Conservation (phyloP, 2,888 invertebrate genomes). For the Nasonia oneida region DNA sequence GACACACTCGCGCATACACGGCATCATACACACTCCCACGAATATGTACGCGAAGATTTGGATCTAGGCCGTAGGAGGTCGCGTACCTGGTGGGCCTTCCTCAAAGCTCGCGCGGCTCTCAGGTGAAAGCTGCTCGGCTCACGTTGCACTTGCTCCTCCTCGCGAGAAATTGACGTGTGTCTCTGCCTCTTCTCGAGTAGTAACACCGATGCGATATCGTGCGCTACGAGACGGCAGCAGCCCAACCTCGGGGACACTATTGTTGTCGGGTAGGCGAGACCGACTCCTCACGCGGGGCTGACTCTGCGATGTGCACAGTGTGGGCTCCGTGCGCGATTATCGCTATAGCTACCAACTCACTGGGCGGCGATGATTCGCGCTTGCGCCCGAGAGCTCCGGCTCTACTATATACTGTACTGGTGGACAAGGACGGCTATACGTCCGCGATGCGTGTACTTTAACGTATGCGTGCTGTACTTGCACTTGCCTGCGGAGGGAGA, state of each 20-base stretch:
- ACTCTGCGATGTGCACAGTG: background rate
- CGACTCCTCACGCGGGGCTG: conserved; percentile 25
- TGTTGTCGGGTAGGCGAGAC: conserved; percentile 29
- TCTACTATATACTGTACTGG: background rate
- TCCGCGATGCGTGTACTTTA: background rate
- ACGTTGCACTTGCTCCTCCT: background rate
- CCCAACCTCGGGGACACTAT: conserved; percentile 18
- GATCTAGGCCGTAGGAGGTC: background rate
- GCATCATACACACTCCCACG: background rate
- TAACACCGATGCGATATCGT: background rate
- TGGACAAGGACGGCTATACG: background rate
- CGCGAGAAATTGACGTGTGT: background rate
- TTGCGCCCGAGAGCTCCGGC: background rate
- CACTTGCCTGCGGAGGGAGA: background rate
- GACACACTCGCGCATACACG: background rate
- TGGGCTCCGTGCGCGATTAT: background rate
- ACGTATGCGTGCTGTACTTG: background rate
- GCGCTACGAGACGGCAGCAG: conserved; percentile 3
- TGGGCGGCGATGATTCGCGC: conserved; percentile 7
- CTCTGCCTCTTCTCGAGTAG: background rate
- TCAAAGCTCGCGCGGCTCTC: background rate
- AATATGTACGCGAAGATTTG: background rate
- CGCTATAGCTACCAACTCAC: background rate
- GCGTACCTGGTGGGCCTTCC: conserved; percentile 2
- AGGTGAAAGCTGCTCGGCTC: background rate